Percentiles rank a stretch among this genome's conserved stretches.
These are phyloP conservation scores for Limnephilus lunatus DNA, from an alignment of 2,888 invertebrate genomes.

Conservation along the genomic window DNA sequence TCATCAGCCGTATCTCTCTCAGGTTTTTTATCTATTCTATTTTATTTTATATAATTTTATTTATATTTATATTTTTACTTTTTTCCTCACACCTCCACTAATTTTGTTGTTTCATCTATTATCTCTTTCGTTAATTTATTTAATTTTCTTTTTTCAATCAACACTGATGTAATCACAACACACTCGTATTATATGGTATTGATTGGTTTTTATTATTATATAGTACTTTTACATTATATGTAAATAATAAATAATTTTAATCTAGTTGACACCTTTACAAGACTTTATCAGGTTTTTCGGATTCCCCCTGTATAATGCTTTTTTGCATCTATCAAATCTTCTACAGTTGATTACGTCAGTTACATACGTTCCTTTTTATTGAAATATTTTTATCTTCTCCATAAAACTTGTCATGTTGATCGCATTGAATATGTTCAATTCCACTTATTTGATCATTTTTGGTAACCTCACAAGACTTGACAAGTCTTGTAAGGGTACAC, in stretches of 20 bases:
- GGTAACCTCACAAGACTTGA: too few species aligned
- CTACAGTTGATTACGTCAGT: background rate
- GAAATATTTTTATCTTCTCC: background rate
- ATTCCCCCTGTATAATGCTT: background rate
- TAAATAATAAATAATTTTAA: too few species aligned
- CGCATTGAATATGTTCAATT: too few species aligned
- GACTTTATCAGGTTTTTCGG: too few species aligned
- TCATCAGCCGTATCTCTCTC: constrained; percentile 2
- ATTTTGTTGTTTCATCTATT: background rate
- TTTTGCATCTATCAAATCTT: background rate
- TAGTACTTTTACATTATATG: too few species aligned
- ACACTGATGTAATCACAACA: background rate
- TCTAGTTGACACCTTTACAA: too few species aligned
- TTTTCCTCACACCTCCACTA: background rate
- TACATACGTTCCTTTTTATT: background rate
- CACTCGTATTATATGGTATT: background rate
- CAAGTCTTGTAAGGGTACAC: too few species aligned
- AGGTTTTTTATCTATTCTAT: background rate
- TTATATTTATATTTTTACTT: background rate
- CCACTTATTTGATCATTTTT: too few species aligned
- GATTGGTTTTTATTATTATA: background rate
- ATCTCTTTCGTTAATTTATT: background rate
- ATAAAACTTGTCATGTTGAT: too few species aligned
- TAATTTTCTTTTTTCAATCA: background rate
- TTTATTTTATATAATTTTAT: background rate